Base-by-base conservation (phyloP, 2,113 vertebrate genomes). In the Plectropomus leopardus region DNA sequence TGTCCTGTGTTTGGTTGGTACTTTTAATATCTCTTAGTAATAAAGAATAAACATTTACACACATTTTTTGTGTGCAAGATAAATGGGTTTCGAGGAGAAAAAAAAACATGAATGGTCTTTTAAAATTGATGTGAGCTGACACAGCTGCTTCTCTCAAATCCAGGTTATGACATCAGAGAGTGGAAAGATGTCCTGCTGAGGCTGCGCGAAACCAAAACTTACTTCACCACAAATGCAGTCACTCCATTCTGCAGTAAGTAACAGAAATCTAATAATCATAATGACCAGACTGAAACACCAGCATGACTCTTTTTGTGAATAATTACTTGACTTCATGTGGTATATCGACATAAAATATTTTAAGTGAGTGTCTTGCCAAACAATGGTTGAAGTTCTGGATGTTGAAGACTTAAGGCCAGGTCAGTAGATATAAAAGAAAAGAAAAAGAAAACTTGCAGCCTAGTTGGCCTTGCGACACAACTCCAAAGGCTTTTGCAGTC, bases 1-100 rank as follows among this genome's bases (percentile, higher is more conserved):
- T 99, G 97, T 82, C 98, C 98, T 15, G 53, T 93, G 5, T 85
- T 99, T 74, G 98, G 98, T 99, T 92, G 91, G 96, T 78, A 40
- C 7, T 45, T 23, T 7, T 4, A 42, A 32, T 3, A 30, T 40
- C 5, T 64, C n/a, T 55, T 5, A 19, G 4, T 34, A 24, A 40
- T 26, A 13, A 42, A 51, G 1, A 66, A 42, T 3, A 34, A 3
- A 51, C 15, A 28, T 21, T 14, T n/a, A 32, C 26, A 16, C 19
- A 7, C 13, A 45, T 45, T 26, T 15, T 8, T 9, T 32, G 32
- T 32, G 1, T 40, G n/a, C 21, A 60, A 23, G 30, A 2, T 53
- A 26, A 21, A 34, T 14, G 19, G 4, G 24, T 28, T 47, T 65
- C 0, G 26, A 26, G 26, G 6, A 19, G 36, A 40, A 10, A 17